Evolutionary conservation across 1,140 invertebrate species (phyloP), one percentile per base, ranked within the genome.

Genomic region (Aplysia californica): DNA sequence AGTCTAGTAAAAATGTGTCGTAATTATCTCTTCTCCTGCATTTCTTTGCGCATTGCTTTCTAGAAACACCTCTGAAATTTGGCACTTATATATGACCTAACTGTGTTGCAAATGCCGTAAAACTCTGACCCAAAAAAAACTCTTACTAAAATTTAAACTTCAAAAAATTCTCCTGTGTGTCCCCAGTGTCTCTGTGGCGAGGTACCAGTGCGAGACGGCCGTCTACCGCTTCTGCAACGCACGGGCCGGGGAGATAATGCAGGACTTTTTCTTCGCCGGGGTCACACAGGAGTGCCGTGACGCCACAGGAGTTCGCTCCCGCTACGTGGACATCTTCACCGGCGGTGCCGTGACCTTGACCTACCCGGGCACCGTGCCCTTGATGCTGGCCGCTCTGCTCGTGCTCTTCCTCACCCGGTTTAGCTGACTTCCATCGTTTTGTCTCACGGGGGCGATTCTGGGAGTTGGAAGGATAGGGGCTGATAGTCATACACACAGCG

Each of bases 201-300:
- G 81, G 18, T 82, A 82, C 61, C 71, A 75, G 31, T 82, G 81
- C 69, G 81, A 82, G 64, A 82, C 75, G 35, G 71, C 78, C 15
- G 77, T 82, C 35, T 82, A 82, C 75, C 18, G 44, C 20, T 70
- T 67, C 31, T 82, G 81, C 61, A 58, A 80, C 61, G 23, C 38
- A 2, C 33, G 38, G 18, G 67, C 76, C 3, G 81, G 79, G 3
- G 61, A 76, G 50, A 79, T 82, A 10, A 82, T 82, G 81, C 69
- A 72, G 18, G 77, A 78, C 44, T 82, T 82, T 64, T 80, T 80
- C 59, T 82, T 67, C 50, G 81, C 79, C 3, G 75, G 77, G 21
- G 36, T 82, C n/a, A 75, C 81, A n/a, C n/a, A 44, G 3, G 55
- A 69, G 4, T 82, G 81, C 58, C 70, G 77, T 29, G 23, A 39